Conservation (phyloP, 2,797 vertebrate species). For the Kryptolebias ocellatus region DNA sequence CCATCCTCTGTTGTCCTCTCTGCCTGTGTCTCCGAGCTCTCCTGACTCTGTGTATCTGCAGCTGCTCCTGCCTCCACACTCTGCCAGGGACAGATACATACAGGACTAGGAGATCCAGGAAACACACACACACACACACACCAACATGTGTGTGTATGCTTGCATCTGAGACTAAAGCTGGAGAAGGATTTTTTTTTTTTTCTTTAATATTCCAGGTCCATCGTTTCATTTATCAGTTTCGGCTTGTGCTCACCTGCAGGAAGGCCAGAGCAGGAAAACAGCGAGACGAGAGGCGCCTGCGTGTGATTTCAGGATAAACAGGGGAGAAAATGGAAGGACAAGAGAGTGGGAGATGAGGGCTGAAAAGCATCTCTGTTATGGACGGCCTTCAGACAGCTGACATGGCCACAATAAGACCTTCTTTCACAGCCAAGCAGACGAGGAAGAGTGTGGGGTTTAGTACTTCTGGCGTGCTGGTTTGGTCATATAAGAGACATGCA, state of each 20-base stretch:
- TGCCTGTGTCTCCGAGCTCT: conserved; percentile 63
- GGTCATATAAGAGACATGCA: conserved; percentile 18
- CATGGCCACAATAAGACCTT: conserved; percentile 79
- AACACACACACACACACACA: conserved; percentile 7
- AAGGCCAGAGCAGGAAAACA: conserved; percentile 10
- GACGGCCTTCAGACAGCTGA: conserved; percentile 85
- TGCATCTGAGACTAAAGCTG: conserved; percentile 22
- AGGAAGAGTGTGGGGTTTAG: conserved; percentile 49
- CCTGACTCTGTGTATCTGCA: conserved; percentile 74
- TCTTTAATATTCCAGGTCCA: conserved; percentile 33
- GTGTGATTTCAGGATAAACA: conserved; percentile 47
- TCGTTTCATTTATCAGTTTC: conserved; percentile 29
- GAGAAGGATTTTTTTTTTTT: conserved; percentile 2
- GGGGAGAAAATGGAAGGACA: conserved; percentile 48
- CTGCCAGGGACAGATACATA: conserved; percentile 57
- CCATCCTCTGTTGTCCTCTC: conserved; percentile 77
- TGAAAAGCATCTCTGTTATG: conserved; percentile 84
- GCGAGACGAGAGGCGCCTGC: conserved; percentile 32
- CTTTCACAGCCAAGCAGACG: conserved; percentile 72
- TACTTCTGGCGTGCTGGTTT: conserved; percentile 48
- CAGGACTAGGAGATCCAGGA: conserved; percentile 1
- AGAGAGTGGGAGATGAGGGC: conserved; percentile 69
- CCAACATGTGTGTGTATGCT: not conserved
- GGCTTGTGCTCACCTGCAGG: conserved; percentile 19
- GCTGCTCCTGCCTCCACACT: conserved; percentile 63